Evolutionary conservation across 2,113 vertebrate species (phyloP).

Genomic region (Echinops telfairi): DNA sequence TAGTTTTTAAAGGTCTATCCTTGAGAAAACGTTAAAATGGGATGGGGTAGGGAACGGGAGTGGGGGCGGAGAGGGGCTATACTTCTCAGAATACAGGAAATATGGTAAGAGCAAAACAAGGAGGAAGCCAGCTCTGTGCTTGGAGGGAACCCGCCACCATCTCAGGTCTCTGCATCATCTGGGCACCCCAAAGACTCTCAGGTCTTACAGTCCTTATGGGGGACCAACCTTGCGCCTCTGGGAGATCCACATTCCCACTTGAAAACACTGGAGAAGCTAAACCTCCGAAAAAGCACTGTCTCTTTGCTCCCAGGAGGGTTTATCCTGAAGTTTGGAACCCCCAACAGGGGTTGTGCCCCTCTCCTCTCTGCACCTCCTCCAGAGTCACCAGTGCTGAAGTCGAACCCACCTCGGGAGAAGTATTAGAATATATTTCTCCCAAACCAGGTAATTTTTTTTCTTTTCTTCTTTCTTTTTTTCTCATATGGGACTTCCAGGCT

Average conservation of each 20-base stretch:
- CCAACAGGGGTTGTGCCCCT: constrained; percentile 59
- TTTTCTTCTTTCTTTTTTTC: constrained; percentile 34
- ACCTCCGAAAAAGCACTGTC: constrained; percentile 77
- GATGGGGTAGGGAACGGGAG: neutral
- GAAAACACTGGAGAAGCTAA: constrained; percentile 73
- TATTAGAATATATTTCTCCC: constrained; percentile 56
- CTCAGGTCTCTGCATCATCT: constrained; percentile 59
- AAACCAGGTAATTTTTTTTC: constrained; percentile 72
- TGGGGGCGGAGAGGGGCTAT: constrained; percentile 74
- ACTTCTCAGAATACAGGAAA: constrained; percentile 81
- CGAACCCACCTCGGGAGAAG: constrained; percentile 75
- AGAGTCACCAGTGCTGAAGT: constrained; percentile 71
- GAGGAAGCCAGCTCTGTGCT: constrained; percentile 73
- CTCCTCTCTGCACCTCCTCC: constrained; percentile 72
- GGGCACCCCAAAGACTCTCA: constrained; percentile 13
- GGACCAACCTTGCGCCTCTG: constrained; percentile 77
- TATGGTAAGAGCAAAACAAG: constrained; percentile 75
- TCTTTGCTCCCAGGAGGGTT: constrained; percentile 78
- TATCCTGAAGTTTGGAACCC: constrained; percentile 77
- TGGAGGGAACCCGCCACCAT: constrained; percentile 75
- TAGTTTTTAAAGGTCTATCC: neutral
- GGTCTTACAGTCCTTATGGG: constrained; percentile 74
- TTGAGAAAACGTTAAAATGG: constrained; percentile 58
- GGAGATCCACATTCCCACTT: constrained; percentile 75
- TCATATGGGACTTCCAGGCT: constrained; percentile 41